Conservation (phyloP, 2,113 vertebrate species). For the Zosterops hypoxanthus region DNA sequence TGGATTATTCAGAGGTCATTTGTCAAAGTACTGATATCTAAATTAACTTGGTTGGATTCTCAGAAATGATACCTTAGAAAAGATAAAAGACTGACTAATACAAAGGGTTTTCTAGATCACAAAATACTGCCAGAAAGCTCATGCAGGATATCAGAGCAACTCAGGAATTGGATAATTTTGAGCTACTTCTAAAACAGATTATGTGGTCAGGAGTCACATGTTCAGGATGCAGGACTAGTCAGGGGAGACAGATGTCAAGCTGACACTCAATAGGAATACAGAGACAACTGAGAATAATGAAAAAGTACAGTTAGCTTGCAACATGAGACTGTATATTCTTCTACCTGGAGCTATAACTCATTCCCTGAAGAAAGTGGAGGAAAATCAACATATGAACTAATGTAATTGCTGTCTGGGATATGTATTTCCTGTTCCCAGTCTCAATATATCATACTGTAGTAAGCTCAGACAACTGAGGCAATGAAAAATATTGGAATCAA, state of each 20-base stretch:
- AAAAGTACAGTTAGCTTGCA: not conserved
- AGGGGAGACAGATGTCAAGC: not conserved
- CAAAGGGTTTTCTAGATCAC: not conserved
- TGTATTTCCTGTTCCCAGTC: not conserved
- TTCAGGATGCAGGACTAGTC: not conserved
- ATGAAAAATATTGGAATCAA: not conserved
- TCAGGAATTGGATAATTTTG: not conserved
- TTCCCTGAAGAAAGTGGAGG: not conserved
- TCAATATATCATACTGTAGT: not conserved
- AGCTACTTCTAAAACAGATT: not conserved
- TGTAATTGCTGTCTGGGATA: not conserved
- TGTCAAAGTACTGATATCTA: not conserved
- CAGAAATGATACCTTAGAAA: constrained; percentile 33
- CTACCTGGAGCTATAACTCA: not conserved
- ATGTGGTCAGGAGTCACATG: not conserved
- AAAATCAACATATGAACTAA: not conserved
- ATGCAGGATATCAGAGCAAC: not conserved
- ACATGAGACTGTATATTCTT: not conserved
- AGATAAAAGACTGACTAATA: constrained; percentile 7
- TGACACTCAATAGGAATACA: not conserved
- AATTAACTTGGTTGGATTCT: constrained; percentile 56
- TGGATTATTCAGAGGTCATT: not conserved
- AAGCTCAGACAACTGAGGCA: not conserved
- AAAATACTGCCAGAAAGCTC: not conserved
- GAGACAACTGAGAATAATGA: not conserved